Conservation (phyloP, 2,113 vertebrate species). For the Rhabdornis inornatus region DNA sequence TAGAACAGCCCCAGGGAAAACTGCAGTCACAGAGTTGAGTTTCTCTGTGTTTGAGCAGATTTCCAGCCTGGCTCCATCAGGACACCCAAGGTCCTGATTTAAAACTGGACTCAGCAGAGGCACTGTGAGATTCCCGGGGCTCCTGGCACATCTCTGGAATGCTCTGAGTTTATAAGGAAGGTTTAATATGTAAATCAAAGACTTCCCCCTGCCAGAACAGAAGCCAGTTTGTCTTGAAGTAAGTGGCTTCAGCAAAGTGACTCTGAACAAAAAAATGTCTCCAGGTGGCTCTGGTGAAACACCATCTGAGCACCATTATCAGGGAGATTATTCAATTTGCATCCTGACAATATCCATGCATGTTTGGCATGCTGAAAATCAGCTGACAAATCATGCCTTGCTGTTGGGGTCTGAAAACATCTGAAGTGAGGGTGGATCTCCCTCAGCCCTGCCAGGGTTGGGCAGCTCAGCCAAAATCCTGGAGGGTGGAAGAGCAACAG, state of each 20-base stretch:
- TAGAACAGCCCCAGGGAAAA: background rate
- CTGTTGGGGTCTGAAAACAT: background rate
- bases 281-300: slow-evolving; percentile 78
- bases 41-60: background rate
- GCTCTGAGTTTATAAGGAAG: slow-evolving; percentile 24
- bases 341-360: slow-evolving; percentile 65
- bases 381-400: background rate
- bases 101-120: slow-evolving; percentile 57
- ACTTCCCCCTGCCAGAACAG: slow-evolving; percentile 32
- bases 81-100: slow-evolving; percentile 8
- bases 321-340: slow-evolving; percentile 69
- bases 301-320: slow-evolving; percentile 60
- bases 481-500: background rate
- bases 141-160: slow-evolving; percentile 68
- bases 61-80: slow-evolving; percentile 27
- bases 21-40: background rate
- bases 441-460: background rate
- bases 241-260: slow-evolving; percentile 69
- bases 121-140: background rate
- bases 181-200: slow-evolving; percentile 73
- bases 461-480: background rate
- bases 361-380: background rate
- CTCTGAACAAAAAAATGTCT: slow-evolving; percentile 55
- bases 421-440: background rate
- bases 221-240: slow-evolving; percentile 82